phyloP scores from a whole-genome alignment of 2,113 vertebrate genomes.

The Typhlomys cinereus region DNA sequence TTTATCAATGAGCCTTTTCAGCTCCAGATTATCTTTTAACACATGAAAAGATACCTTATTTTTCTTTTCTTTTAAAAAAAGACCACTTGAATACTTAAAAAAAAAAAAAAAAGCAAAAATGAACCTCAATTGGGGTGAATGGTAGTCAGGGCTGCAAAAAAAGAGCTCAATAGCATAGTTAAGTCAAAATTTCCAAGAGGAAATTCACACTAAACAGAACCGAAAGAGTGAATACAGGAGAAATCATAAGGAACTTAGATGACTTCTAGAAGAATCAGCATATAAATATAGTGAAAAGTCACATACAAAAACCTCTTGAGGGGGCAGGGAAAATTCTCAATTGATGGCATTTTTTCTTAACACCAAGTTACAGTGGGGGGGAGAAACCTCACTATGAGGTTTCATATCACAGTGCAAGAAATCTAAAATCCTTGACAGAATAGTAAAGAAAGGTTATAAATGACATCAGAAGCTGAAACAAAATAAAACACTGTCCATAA shows the following conservation, averaged over 20 bases:
- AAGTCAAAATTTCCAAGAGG: constrained; percentile 18
- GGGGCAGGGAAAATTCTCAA: constrained; percentile 29
- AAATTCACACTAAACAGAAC: background rate
- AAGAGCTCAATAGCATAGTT: background rate
- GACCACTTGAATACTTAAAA: background rate
- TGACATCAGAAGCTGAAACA: too few species aligned
- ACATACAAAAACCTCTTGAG: too few species aligned
- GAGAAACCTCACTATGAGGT: too few species aligned
- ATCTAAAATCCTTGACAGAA: too few species aligned
- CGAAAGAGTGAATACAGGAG: background rate
- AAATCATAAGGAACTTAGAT: background rate
- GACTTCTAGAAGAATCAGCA: background rate
- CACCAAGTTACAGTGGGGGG: too few species aligned
- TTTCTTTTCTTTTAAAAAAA: background rate
- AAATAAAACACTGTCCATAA: too few species aligned
- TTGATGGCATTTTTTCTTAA: background rate
- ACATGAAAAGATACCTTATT: background rate
- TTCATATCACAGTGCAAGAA: too few species aligned
- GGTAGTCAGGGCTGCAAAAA: too few species aligned
- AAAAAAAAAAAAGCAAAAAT: background rate
- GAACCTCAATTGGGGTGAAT: too few species aligned
- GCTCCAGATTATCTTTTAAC: background rate
- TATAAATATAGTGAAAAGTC: constrained; percentile 3
- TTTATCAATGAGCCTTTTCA: background rate
- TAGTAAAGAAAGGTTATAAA: too few species aligned